Percentiles rank a stretch among this genome's conserved stretches.
These are phyloP conservation scores for Procambarus clarkii DNA, from an alignment of 1,140 invertebrate species.

Conservation along the genomic window DNA sequence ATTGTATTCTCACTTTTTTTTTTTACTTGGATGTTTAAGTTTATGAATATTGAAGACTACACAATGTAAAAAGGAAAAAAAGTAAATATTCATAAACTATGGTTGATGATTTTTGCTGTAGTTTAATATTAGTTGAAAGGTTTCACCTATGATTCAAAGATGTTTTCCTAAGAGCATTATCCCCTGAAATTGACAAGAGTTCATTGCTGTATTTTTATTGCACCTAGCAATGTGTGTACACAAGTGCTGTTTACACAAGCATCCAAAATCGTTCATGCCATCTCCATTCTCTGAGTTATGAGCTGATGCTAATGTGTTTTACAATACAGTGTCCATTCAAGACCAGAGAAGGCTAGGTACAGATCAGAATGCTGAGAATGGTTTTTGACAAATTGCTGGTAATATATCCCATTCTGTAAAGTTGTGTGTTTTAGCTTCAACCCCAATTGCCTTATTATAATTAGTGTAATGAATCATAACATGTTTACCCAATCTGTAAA, in stretches of 20 bases:
- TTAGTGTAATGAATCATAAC: conserved; percentile 2
- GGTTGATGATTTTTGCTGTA: neutral
- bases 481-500: neutral
- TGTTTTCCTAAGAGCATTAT: neutral
- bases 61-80: conserved; percentile 3
- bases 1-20: conserved; percentile 21
- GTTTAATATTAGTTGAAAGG: neutral
- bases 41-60: conserved; percentile 24
- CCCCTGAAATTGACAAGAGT: neutral
- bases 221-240: neutral
- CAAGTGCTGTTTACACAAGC: neutral
- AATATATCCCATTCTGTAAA: neutral
- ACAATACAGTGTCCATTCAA: neutral
- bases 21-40: conserved; percentile 1
- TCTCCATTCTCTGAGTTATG: neutral
- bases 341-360: neutral
- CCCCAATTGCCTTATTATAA: conserved; percentile 5
- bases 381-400: neutral
- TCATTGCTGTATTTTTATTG: neutral
- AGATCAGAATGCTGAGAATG: neutral
- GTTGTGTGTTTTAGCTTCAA: neutral
- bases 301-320: neutral
- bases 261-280: neutral
- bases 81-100: conserved; percentile 16
- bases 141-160: neutral